These are phyloP conservation scores for Zapus hudsonius DNA, from an alignment of 2,113 vertebrate genomes.

Conservation along the genomic window DNA sequence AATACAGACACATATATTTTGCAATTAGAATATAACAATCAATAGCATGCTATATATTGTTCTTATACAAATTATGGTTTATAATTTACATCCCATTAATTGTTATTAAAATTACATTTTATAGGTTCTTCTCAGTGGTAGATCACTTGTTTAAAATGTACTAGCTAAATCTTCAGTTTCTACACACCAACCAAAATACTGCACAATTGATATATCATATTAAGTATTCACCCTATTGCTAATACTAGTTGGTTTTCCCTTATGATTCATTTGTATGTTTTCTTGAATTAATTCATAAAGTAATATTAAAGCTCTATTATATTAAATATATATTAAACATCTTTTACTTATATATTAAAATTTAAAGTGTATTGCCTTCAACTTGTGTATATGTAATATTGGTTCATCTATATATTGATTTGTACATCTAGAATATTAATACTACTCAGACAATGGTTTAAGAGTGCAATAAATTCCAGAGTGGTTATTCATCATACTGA, in stretches of 20 bases:
- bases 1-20: not conserved
- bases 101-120: not conserved
- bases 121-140: not conserved
- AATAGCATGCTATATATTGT: not conserved
- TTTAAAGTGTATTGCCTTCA: not conserved
- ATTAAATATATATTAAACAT: no score
- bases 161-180: no score
- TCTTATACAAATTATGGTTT: no score
- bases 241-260: not conserved
- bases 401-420: not conserved
- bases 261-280: not conserved
- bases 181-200: not conserved
- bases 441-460: not conserved
- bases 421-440: not conserved
- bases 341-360: not conserved
- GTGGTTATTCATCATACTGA: not conserved
- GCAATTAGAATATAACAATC: not conserved
- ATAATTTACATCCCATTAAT: not conserved
- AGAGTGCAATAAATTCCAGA: not conserved
- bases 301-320: not conserved
- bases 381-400: not conserved
- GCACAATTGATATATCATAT: not conserved
- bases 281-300: not conserved
- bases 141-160: not conserved
- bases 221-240: not conserved